A percentile compares a stretch with the other conserved stretches of the same genome.
These are phyloP conservation scores for Lepidochrysops patricia DNA, from an alignment of 2,888 invertebrate species.

Conservation along the genomic window DNA sequence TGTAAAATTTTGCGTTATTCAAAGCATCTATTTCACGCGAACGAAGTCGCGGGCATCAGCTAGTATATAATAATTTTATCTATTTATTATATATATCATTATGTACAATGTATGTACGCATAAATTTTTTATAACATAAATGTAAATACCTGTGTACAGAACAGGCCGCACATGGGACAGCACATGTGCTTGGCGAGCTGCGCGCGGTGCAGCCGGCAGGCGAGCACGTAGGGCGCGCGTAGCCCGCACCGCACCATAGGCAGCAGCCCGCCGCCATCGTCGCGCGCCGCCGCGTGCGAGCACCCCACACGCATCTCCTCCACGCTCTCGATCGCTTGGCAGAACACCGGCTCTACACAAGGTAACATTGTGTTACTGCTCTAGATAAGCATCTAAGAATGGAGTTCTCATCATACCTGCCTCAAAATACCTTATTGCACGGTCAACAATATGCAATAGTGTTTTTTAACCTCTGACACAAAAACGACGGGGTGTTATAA, in stretches of 20 bases:
- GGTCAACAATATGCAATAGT: too few relatives aligned
- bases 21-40: too few relatives aligned
- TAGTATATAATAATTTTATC: too few relatives aligned
- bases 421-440: too few relatives aligned
- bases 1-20: neutral
- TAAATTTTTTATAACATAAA: too few relatives aligned
- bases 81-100: too few relatives aligned
- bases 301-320: conserved; percentile 86
- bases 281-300: conserved; percentile 77
- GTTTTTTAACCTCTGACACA: too few relatives aligned
- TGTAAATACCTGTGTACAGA: conserved; percentile 87
- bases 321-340: conserved; percentile 84
- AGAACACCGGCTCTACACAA: conserved; percentile 73
- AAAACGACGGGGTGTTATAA: too few relatives aligned
- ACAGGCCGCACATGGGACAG: conserved; percentile 90
- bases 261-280: conserved; percentile 35
- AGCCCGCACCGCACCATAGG: conserved; percentile 81
- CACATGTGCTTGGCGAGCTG: conserved; percentile 88
- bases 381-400: too few relatives aligned
- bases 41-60: too few relatives aligned
- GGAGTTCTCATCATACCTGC: too few relatives aligned
- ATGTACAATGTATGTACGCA: too few relatives aligned
- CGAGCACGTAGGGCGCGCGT: conserved; percentile 84
- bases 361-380: neutral
- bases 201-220: conserved; percentile 85